Evolutionary conservation across 2,888 invertebrate genomes (phyloP), one percentile per base, ranked within the genome.

Genomic region (Synanthedon andrenaeformis): DNA sequence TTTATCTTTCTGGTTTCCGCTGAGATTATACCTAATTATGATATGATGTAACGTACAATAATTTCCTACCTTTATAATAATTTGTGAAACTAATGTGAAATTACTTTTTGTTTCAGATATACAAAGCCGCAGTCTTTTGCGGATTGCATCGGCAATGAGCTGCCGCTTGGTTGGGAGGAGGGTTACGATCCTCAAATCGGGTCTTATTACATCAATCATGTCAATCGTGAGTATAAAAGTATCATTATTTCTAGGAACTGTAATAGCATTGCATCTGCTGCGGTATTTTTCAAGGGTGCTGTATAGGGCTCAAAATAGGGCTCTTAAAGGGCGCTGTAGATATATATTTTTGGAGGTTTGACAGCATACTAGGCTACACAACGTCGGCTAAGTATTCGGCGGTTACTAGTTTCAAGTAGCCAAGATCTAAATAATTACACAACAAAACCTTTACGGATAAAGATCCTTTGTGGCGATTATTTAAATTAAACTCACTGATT

Each of bases 111-210:
- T 93, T 93, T 52, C 91, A 98, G 98, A 89, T 96, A 93, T 79
- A 97, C 97, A 64, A 98, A 98, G 88, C 98, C 98, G 57, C 96
- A 96, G 84, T 93, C 96, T 57, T 98, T 98, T 89, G 97, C 98
- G 67, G 98, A 98, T 85, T 98, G 98, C 88, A 95, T 97, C 76
- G 98, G 97, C 73, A 97, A 98, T 90, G 98, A 98, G 85, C 85
- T 98, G 77, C 98, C 98, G 52, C 91, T 97, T 72, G 98, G 98
- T 62, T 98, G 98, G 98, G 98, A 98, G 85, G 96, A 97, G 89
- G 94, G 95, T 51, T 96, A 93, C 84, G 97, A 98, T 85, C 93
- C 94, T 63, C 94, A 96, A 82, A 94, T 98, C 76, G 98, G 98
- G 63, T 92, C 95, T 61, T 98, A 98, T 89, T 98, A 96, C 88